Evolutionary conservation across 2,797 vertebrate species (phyloP).

Genomic region (Lindbergichthys nudifrons): DNA sequence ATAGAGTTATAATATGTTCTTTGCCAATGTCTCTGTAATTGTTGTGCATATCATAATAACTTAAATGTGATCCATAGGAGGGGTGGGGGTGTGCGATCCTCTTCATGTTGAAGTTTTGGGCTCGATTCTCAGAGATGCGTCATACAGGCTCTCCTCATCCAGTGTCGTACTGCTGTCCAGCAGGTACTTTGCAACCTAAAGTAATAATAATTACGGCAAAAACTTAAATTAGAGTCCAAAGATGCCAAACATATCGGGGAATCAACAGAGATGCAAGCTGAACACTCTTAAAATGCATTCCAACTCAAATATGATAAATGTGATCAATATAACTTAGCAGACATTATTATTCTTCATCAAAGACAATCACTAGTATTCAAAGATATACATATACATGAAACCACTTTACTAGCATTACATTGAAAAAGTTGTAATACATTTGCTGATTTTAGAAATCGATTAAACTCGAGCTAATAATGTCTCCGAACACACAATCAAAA

Average conservation of each 20-base stretch:
- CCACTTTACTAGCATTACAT: neutral
- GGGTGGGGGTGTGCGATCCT: constrained; percentile 28
- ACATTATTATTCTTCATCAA: neutral
- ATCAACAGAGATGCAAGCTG: neutral
- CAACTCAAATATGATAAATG: neutral
- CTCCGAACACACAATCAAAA: neutral
- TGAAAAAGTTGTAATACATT: neutral
- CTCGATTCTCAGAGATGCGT: constrained; percentile 94
- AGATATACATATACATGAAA: neutral
- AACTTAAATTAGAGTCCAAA: neutral
- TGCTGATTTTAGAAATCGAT: neutral
- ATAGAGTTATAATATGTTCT: too few species aligned
- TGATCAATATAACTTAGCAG: neutral
- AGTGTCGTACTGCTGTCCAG: constrained; percentile 90
- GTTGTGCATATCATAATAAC: neutral
- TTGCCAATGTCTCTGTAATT: neutral
- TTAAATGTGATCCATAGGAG: constrained; percentile 13
- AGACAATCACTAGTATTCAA: neutral
- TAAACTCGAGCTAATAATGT: neutral
- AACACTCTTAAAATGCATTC: neutral
- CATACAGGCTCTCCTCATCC: constrained; percentile 96
- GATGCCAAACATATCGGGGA: neutral
- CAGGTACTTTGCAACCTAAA: constrained; percentile 93
- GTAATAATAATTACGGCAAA: constrained; percentile 18
- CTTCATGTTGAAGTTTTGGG: constrained; percentile 94